Evolutionary conservation across 2,888 invertebrate species (phyloP).

Genomic region (Melipona beecheii): DNA sequence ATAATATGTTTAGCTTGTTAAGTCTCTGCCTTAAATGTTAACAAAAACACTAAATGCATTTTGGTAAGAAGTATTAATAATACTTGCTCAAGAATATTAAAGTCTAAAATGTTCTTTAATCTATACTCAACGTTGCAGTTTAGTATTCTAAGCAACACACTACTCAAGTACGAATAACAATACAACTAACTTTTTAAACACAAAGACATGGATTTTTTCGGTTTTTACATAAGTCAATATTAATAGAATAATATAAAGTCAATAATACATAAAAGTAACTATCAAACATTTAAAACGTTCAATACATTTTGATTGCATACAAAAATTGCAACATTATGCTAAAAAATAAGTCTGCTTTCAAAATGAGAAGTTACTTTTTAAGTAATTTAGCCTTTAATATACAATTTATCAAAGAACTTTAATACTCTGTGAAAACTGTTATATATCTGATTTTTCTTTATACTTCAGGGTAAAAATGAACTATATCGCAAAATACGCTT

Average conservation of each 20-base stretch:
- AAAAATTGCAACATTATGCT: slow-evolving; percentile 31
- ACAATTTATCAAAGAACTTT: slow-evolving; percentile 17
- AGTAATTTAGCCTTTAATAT: slow-evolving; percentile 38
- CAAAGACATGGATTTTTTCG: slow-evolving; percentile 13
- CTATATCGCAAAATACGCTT: slow-evolving; percentile 41
- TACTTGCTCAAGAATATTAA: slow-evolving; percentile 48
- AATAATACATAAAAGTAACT: slow-evolving; percentile 21
- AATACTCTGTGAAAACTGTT: slow-evolving; percentile 32
- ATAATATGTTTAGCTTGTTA: slow-evolving; percentile 41
- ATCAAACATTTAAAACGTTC: slow-evolving; percentile 26
- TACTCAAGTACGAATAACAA: slow-evolving; percentile 45
- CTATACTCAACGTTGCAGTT: slow-evolving; percentile 23
- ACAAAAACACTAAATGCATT: slow-evolving; percentile 48
- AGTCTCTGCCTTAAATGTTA: slow-evolving; percentile 50
- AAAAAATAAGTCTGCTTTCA: slow-evolving; percentile 24
- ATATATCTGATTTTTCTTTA: slow-evolving; percentile 6
- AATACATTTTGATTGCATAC: slow-evolving; percentile 40
- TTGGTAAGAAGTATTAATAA: slow-evolving; percentile 45
- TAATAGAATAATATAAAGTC: background rate
- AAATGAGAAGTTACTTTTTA: slow-evolving; percentile 42
- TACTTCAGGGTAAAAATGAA: slow-evolving; percentile 43
- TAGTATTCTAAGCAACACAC: slow-evolving; percentile 30
- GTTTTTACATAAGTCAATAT: slow-evolving; percentile 20
- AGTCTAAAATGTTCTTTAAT: slow-evolving; percentile 49
- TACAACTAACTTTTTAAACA: slow-evolving; percentile 25